Base-by-base conservation (phyloP, 2,888 invertebrate genomes). In the Synanthedon tipuliformis region DNA sequence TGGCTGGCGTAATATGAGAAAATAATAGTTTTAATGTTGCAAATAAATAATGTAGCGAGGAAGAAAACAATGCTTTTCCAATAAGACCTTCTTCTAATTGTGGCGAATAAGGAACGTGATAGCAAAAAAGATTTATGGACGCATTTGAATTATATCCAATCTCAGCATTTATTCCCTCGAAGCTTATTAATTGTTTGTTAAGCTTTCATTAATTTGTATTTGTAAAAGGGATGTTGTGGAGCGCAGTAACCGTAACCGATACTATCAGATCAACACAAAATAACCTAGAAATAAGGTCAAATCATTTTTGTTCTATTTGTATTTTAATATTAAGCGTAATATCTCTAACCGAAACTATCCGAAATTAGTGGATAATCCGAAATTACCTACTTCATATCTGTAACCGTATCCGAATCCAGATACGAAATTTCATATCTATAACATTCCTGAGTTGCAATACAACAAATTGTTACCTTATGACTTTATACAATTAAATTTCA, bases 61-160 rank as follows among this genome's bases (percentile, higher is more conserved):
- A 73, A 70, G 76, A 78, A 83, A 75, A 87, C 85, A 87, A 87
- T 85, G 78, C 74, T 78, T 65, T 63, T 63, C 82, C 84, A 82
- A 84, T 78, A 73, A 80, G 81, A 84, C 81, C 75, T 78, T 69
- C 70, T 78, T 79, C 80, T 81, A 82, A 84, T 85, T 81, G 81
- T 78, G 71, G 78, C 69, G 73, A 80, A 77, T 78, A 75, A 71
- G 74, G 70, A 71, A 69, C 71, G 68, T 61, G 65, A 63, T 69
- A 68, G 68, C 59, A 73, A 74, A 74, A 58, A 62, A 72, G 78
- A 86, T 85, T 86, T 84, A 85, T 80, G 74, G 64, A 69, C 69
- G 72, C 74, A 77, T 81, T 77, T 73, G 78, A 79, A 79, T 76
- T 78, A 78, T 71, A 68, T 73, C 27, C 27, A 34, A 8, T 71